phyloP scores from a whole-genome alignment of 2,888 invertebrate genomes.

The Patella depressa region DNA sequence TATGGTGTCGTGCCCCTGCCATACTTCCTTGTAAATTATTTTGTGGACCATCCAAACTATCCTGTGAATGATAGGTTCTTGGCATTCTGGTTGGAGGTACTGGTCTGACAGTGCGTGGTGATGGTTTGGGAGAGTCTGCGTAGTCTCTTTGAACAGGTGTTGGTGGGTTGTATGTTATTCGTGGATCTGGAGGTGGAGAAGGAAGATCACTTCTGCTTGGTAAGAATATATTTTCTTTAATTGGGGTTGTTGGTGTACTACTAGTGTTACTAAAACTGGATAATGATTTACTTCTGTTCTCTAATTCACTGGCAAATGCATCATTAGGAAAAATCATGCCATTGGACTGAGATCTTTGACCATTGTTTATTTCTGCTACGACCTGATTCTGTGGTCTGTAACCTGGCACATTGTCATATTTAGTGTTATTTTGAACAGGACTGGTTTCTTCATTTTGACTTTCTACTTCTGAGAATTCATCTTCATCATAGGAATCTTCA shows the following conservation, averaged over 20 bases:
- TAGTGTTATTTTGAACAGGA: conserved; percentile 33
- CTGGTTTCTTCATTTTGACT: conserved; percentile 31
- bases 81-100: background rate
- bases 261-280: conserved; percentile 53
- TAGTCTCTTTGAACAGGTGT: background rate
- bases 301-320: conserved; percentile 24
- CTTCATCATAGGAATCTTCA: conserved; percentile 29
- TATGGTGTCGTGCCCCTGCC: background rate
- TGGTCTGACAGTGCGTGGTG: background rate
- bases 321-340: conserved; percentile 22
- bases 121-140: background rate
- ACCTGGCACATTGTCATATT: conserved; percentile 32
- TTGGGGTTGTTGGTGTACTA: conserved; percentile 26
- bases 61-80: background rate
- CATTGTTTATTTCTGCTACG: background rate
- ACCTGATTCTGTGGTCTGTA: conserved; percentile 41
- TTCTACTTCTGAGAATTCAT: conserved; percentile 41
- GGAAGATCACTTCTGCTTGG: conserved; percentile 19
- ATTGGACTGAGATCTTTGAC: conserved; percentile 7
- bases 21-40: background rate
- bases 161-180: background rate
- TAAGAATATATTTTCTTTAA: conserved; percentile 24
- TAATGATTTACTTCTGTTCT: conserved; percentile 43
- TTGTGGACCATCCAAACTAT: background rate
- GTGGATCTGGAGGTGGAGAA: conserved; percentile 3